phyloP scores from a whole-genome alignment of 2,888 invertebrate genomes.

The Agrotis clavis region DNA sequence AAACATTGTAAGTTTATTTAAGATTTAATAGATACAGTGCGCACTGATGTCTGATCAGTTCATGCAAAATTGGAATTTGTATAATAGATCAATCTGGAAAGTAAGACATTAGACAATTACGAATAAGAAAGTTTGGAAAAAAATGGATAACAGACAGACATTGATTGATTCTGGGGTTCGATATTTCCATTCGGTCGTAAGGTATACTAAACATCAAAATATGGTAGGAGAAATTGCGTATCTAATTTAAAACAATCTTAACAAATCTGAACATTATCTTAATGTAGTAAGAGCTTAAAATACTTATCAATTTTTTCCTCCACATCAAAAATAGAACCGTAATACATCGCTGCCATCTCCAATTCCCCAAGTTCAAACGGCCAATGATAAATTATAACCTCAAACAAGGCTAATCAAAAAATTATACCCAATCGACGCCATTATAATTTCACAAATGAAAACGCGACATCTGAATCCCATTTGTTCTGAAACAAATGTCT shows the following conservation, averaged over 20 bases:
- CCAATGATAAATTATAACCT: constrained; percentile 32
- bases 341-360: constrained; percentile 1
- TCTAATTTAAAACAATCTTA: too few relatives aligned
- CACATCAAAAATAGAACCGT: constrained; percentile 1
- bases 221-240: background rate
- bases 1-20: constrained; percentile 42
- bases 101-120: background rate
- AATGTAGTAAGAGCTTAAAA: background rate
- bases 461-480: constrained; percentile 47
- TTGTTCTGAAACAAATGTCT: constrained; percentile 33
- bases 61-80: background rate
- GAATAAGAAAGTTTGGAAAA: too few relatives aligned
- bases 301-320: background rate
- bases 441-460: constrained; percentile 47
- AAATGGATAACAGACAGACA: too few relatives aligned
- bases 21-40: constrained; percentile 16
- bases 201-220: background rate
- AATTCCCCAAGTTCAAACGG: constrained; percentile 29
- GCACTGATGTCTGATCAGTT: constrained; percentile 14
- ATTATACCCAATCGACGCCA: constrained; percentile 44
- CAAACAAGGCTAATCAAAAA: constrained; percentile 49
- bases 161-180: too few relatives aligned
- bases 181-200: too few relatives aligned
- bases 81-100: background rate
- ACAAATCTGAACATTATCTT: background rate